Percentiles rank a stretch among this genome's conserved stretches.
Evolutionary conservation across 2,888 invertebrate species (phyloP).

Genomic region (Maniola hyperantus): DNA sequence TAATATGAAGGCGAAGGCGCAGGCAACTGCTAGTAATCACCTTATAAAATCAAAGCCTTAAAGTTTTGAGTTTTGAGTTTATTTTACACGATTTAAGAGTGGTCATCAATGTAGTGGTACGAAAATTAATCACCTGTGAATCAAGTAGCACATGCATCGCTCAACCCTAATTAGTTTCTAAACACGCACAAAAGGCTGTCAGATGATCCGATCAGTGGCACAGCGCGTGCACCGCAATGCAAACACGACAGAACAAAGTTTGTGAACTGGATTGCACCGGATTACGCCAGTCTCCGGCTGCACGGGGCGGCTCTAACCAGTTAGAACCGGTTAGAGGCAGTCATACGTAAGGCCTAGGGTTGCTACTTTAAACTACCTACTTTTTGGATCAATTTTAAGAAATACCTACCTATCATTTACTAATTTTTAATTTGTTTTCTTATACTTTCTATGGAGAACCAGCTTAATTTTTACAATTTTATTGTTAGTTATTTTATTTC

Average conservation of each 20-base stretch:
- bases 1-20: too few species aligned
- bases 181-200: slow-evolving; percentile 33
- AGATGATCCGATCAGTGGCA: slow-evolving; percentile 52
- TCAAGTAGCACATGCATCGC: not conserved
- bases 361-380: not conserved
- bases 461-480: too few species aligned
- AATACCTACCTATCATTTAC: too few species aligned
- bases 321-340: slow-evolving; percentile 61
- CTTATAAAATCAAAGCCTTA: not conserved
- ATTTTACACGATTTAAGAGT: not conserved
- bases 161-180: slow-evolving; percentile 18
- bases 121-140: not conserved
- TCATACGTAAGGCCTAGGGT: slow-evolving; percentile 51
- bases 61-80: not conserved
- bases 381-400: too few species aligned
- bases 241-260: slow-evolving; percentile 71
- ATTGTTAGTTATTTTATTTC: too few species aligned
- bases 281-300: slow-evolving; percentile 58
- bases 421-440: too few species aligned
- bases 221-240: slow-evolving; percentile 68
- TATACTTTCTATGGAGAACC: not conserved
- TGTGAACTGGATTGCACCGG: slow-evolving; percentile 68
- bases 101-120: too few species aligned
- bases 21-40: too few species aligned
- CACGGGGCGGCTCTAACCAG: slow-evolving; percentile 48